Conservation (phyloP, 2,797 vertebrate genomes). For the Carduelis carduelis region DNA sequence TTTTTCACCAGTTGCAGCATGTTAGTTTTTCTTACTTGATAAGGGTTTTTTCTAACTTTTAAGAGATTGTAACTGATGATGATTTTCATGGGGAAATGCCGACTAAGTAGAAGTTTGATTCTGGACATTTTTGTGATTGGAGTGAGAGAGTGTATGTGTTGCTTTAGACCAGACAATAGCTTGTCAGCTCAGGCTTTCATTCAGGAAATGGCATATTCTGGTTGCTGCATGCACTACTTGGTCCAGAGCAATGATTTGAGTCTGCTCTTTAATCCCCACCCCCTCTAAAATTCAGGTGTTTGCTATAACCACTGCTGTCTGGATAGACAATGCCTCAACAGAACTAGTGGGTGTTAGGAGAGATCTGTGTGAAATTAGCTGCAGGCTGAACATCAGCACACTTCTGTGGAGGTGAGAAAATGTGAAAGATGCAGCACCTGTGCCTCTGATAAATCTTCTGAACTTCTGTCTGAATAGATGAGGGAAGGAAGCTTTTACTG, state of each 20-base stretch:
- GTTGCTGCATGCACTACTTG: neutral
- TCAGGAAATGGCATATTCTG: neutral
- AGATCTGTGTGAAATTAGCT: neutral
- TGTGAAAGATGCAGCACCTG: neutral
- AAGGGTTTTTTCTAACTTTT: rapidly evolving
- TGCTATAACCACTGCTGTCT: neutral
- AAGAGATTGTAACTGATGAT: neutral
- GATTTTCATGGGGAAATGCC: neutral
- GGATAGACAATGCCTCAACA: neutral
- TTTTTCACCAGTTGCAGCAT: neutral
- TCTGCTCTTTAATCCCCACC: neutral
- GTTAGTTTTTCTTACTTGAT: neutral
- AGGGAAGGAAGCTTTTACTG: neutral
- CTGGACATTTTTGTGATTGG: neutral
- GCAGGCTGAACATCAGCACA: neutral
- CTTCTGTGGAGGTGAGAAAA: neutral
- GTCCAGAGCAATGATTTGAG: neutral
- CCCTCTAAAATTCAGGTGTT: neutral
- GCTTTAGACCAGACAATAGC: neutral
- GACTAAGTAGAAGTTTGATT: neutral
- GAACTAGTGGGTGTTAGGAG: neutral
- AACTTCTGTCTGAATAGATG: neutral
- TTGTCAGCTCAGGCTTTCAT: neutral
- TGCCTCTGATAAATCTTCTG: neutral
- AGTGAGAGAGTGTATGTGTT: neutral